phyloP scores from a whole-genome alignment of 53 echinoderm and acorn worm genomes.

The Apostichopus leukothele region DNA sequence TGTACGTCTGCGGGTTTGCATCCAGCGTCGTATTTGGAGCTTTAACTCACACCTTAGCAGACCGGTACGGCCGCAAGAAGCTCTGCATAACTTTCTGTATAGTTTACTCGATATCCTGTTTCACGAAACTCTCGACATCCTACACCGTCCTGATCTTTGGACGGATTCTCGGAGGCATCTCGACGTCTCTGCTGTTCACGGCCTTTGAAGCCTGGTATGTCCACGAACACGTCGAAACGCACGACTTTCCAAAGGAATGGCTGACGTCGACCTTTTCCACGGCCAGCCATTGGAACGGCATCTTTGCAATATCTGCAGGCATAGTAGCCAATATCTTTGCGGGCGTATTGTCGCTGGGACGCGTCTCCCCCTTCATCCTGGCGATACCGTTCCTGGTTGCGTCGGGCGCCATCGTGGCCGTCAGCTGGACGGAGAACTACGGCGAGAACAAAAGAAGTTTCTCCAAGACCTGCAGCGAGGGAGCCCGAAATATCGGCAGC shows the following conservation, averaged over 20 bases:
- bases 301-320: slow-evolving; percentile 82
- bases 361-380: slow-evolving; percentile 86
- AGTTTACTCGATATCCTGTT: slow-evolving; percentile 88
- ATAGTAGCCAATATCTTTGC: slow-evolving; percentile 82
- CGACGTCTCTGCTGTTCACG: slow-evolving; percentile 89
- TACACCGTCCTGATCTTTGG: slow-evolving; percentile 83
- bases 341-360: slow-evolving; percentile 67
- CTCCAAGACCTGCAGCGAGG: slow-evolving; percentile 79
- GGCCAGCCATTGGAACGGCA: slow-evolving; percentile 90
- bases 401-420: slow-evolving; percentile 80
- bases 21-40: slow-evolving; percentile 87
- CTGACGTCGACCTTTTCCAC: slow-evolving; percentile 84
- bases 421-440: slow-evolving; percentile 82
- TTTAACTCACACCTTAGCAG: slow-evolving; percentile 74
- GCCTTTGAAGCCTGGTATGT: slow-evolving; percentile 98
- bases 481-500: slow-evolving; percentile 75
- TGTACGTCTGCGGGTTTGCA: slow-evolving; percentile 97
- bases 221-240: slow-evolving; percentile 86
- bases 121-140: slow-evolving; percentile 80
- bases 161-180: slow-evolving; percentile 84
- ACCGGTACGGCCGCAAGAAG: slow-evolving; percentile 85
- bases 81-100: slow-evolving; percentile 94
- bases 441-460: slow-evolving; percentile 73
- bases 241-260: slow-evolving; percentile 99
- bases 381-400: slow-evolving; percentile 83